A percentile compares a stretch with the other conserved stretches of the same genome.
phyloP scores from a whole-genome alignment of 2,888 invertebrate species.

The Rhamnusium bicolor region DNA sequence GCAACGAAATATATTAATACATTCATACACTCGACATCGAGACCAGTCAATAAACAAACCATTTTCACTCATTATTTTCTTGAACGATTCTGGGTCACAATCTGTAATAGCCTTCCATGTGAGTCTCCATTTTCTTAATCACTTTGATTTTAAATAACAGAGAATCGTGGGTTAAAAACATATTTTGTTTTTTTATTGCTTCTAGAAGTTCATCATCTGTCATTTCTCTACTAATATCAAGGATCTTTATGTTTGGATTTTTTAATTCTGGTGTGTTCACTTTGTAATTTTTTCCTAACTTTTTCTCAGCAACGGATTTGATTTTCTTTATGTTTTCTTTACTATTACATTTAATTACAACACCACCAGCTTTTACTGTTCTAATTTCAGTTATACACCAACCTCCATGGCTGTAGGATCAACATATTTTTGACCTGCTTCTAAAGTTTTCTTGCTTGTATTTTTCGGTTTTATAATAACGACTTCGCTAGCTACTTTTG shows the following conservation, averaged over 20 bases:
- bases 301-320: conserved; percentile 9
- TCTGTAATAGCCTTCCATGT: conserved; percentile 20
- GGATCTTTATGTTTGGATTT: conserved; percentile 5
- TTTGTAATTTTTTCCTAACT: conserved; percentile 24
- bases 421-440: neutral
- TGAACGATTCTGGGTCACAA: conserved; percentile 23
- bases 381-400: neutral
- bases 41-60: conserved; percentile 11
- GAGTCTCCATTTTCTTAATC: conserved; percentile 27
- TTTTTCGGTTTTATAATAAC: conserved; percentile 25
- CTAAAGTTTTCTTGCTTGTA: conserved; percentile 19
- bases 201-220: neutral
- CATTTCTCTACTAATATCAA: conserved; percentile 8
- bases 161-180: conserved; percentile 4
- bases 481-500: conserved; percentile 21
- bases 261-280: conserved; percentile 19
- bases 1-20: conserved; percentile 15
- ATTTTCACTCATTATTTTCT: conserved; percentile 12
- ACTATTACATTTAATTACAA: conserved; percentile 13
- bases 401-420: neutral
- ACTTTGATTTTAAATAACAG: neutral
- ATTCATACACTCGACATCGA: conserved; percentile 14
- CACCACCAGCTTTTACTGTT: neutral
- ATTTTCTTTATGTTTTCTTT: conserved; percentile 6
- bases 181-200: conserved; percentile 25